phyloP scores from a whole-genome alignment of 2,113 vertebrate species.

The Leiothrix lutea region DNA sequence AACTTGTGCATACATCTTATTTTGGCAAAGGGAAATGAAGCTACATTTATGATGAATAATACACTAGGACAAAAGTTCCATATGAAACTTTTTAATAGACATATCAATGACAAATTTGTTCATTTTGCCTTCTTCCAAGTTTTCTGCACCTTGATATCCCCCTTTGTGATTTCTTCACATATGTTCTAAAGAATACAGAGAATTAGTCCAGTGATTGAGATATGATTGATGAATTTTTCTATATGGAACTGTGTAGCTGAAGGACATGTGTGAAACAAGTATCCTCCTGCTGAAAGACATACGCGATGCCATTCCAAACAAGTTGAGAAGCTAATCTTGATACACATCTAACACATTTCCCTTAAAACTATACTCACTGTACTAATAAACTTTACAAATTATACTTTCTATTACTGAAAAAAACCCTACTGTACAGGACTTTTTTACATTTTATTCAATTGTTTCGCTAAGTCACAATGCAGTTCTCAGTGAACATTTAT shows the following conservation, averaged over 20 bases:
- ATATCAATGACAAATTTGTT: not conserved
- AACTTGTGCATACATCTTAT: not conserved
- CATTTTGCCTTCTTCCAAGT: not conserved
- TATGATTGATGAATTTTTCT: not conserved
- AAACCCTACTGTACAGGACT: not conserved
- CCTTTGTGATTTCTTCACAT: not conserved
- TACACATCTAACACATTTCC: rapidly evolving
- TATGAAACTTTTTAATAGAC: not conserved
- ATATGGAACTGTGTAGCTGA: not conserved
- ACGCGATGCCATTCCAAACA: not conserved
- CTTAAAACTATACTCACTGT: not conserved
- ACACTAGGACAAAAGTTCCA: not conserved
- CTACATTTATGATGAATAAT: not conserved
- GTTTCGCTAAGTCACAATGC: not conserved
- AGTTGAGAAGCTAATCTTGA: not conserved
- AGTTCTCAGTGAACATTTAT: not conserved
- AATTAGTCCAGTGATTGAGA: no score
- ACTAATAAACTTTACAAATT: not conserved
- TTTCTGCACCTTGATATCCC: not conserved
- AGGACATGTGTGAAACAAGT: not conserved
- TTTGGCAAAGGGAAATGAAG: not conserved
- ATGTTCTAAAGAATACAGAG: no score
- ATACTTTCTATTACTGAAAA: not conserved
- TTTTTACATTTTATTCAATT: not conserved
- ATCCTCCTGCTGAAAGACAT: not conserved